Evolutionary conservation across 2,113 vertebrate species (phyloP), one percentile per base, ranked within the genome.

Genomic region (Oxyura jamaicensis): DNA sequence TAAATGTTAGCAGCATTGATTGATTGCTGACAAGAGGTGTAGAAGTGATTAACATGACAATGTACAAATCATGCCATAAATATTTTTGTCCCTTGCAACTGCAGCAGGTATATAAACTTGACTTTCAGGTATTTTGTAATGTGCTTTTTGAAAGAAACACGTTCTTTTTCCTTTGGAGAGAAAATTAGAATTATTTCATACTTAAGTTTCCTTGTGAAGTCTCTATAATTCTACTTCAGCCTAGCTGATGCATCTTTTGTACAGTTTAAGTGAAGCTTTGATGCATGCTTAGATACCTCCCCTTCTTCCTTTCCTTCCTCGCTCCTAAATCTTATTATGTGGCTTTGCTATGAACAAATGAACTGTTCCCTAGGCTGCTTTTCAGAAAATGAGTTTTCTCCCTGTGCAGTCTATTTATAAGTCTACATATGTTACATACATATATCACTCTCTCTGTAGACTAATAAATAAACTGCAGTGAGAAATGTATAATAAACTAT

Each of bases 1-100:
- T 91, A 72, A 87, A 80, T 55, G 63, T 88, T 82, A 86, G 60
- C 52, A 84, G 29, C 41, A 25, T 56, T 90, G 77, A 92, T 10
- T 86, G 73, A 86, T 74, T 86, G 48, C 62, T 79, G 74, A 76
- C 53, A 81, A 60, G 59, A 82, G n/a, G 31, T 72, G 35, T 66
- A 66, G 44, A 94, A 85, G 77, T 90, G 63, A 91, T 87, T 94
- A 90, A 87, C 22, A 33, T 69, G 69, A 60, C 81, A 79, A 56
- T 56, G 22, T 82, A 63, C 25, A 84, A 87, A 75, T 67, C 13
- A 11, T 35, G 23, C n/a, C 3, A 28, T 78, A 86, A 66, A 35
- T 88, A 42, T 53, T 93, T 91, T 87, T 85, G 35, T 65, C 41
- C 28, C 18, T 59, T 80, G 58, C 28, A 74, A 36, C 59, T 12